phyloP scores from a whole-genome alignment of 2,888 invertebrate species.

The Trachelus tabidus region DNA sequence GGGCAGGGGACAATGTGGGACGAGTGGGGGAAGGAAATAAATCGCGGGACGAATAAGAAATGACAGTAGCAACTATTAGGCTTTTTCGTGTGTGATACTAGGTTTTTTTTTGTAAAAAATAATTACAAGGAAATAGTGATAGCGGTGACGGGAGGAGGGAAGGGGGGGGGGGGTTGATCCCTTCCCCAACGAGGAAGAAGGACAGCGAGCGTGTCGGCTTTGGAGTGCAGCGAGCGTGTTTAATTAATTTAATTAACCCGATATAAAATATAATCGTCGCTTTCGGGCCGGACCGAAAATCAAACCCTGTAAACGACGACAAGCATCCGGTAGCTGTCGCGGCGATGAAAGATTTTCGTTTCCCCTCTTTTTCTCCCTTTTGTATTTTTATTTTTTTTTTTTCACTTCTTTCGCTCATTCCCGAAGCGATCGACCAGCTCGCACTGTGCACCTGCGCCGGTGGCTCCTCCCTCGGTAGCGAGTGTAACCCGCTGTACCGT shows the following conservation, averaged over 20 bases:
- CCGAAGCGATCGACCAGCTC: neutral
- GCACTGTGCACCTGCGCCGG: neutral
- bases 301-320: neutral
- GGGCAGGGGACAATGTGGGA: too few species aligned
- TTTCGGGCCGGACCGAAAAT: neutral
- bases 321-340: neutral
- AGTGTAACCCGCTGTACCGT: neutral
- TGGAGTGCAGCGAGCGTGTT: neutral
- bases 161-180: neutral
- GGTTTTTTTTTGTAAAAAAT: neutral
- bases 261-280: neutral
- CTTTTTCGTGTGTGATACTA: too few species aligned
- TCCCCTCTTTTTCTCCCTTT: neutral
- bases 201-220: neutral
- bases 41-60: neutral
- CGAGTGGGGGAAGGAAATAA: too few species aligned
- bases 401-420: too few species aligned
- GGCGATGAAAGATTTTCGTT: neutral
- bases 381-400: too few species aligned
- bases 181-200: neutral
- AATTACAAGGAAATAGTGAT: neutral
- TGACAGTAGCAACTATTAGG: neutral
- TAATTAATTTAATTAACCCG: neutral
- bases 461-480: neutral
- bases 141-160: rapidly evolving